phyloP scores from a whole-genome alignment of 2,888 invertebrate genomes.

The Elmis aenea region DNA sequence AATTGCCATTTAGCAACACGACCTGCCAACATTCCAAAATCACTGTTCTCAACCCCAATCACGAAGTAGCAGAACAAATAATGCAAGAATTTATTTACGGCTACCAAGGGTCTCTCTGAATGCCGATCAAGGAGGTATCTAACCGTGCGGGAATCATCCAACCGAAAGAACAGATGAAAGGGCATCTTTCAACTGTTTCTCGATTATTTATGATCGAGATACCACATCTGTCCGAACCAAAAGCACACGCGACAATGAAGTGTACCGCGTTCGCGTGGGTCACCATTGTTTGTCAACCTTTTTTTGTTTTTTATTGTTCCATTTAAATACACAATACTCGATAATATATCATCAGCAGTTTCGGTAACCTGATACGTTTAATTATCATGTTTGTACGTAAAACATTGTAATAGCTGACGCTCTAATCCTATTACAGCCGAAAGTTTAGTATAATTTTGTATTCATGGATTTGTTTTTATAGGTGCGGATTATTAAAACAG shows the following conservation, averaged over 20 bases:
- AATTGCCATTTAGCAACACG: too few species aligned
- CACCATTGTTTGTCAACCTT: background rate
- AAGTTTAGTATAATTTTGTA: too few species aligned
- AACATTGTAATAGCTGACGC: too few species aligned
- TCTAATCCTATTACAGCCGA: too few species aligned
- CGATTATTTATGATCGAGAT: slow-evolving; percentile 38
- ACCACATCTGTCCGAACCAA: slow-evolving; percentile 33
- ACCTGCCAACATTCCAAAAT: slow-evolving; percentile 12
- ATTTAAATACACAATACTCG: too few species aligned
- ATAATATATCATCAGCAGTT: too few species aligned
- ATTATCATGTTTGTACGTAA: too few species aligned
- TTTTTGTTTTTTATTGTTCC: too few species aligned
- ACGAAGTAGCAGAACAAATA: slow-evolving; percentile 14
- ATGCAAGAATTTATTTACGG: slow-evolving; percentile 25
- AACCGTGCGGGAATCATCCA: slow-evolving; percentile 33
- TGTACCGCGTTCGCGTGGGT: background rate
- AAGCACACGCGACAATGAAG: slow-evolving; percentile 30
- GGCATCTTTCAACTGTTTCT: slow-evolving; percentile 38
- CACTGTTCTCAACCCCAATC: slow-evolving; percentile 14
- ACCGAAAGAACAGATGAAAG: slow-evolving; percentile 37
- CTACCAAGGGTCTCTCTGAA: slow-evolving; percentile 24
- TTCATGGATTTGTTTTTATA: too few species aligned
- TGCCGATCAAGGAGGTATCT: slow-evolving; percentile 32
- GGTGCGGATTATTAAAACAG: too few species aligned
- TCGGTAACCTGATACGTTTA: too few species aligned